Percentiles rank a stretch among this genome's conserved stretches.
phyloP scores from a whole-genome alignment of 2,113 vertebrate species.

The Delphinapterus leucas region DNA sequence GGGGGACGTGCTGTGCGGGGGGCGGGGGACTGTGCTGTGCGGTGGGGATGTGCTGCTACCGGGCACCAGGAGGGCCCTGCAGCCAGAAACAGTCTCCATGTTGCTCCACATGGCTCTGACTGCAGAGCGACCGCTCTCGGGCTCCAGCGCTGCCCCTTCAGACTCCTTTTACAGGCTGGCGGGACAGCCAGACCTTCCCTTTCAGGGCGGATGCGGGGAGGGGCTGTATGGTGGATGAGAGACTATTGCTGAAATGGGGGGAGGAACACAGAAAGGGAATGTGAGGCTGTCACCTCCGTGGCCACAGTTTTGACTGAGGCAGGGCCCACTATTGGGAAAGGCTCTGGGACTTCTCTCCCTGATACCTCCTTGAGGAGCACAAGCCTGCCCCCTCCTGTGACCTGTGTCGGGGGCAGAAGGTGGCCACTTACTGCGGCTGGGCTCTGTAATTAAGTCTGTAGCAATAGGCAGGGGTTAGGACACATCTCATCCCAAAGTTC shows the following conservation, averaged over 20 bases:
- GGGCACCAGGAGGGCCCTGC: background rate
- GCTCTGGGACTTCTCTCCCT: background rate
- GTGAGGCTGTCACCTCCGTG: background rate
- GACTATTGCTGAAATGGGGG: background rate
- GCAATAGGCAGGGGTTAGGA: background rate
- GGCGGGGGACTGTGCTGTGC: too few species aligned
- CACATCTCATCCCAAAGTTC: slow-evolving; percentile 31
- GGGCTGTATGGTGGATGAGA: background rate
- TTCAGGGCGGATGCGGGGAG: background rate
- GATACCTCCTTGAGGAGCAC: background rate
- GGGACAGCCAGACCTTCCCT: background rate
- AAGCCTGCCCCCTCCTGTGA: background rate
- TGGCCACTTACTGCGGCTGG: background rate
- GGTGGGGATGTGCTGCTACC: background rate
- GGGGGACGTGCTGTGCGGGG: background rate
- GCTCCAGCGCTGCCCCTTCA: too few species aligned
- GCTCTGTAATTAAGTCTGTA: slow-evolving; percentile 67
- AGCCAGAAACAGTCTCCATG: background rate
- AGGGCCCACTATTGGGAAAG: background rate
- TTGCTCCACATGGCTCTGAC: background rate
- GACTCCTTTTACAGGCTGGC: background rate
- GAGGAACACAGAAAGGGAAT: background rate
- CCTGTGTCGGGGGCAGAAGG: background rate
- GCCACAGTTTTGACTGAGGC: background rate
- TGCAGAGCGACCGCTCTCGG: background rate